These are phyloP conservation scores for Garra rufa DNA, from an alignment of 2,113 vertebrate species.

Conservation along the genomic window DNA sequence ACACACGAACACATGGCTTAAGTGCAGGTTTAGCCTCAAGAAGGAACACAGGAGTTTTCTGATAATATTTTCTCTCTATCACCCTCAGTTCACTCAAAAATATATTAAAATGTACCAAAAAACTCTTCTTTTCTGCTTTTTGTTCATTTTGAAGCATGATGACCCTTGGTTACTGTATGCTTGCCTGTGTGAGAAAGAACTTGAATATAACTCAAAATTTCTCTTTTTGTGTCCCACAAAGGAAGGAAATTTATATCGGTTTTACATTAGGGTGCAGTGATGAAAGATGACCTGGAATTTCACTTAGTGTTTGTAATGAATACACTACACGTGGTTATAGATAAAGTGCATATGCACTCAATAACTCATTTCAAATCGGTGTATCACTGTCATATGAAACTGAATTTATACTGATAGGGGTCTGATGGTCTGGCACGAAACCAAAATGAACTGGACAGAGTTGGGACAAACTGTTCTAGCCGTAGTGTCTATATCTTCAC, in stretches of 20 bases:
- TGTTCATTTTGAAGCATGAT: background rate
- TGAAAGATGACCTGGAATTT: background rate
- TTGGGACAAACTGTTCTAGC: constrained; percentile 24
- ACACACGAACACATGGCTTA: background rate
- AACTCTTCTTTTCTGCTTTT: no score
- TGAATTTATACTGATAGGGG: background rate
- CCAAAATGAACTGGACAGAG: background rate
- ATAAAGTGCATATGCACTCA: background rate
- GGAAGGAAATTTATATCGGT: background rate
- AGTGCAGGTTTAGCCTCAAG: background rate
- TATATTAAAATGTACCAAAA: no score
- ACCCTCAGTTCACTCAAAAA: background rate
- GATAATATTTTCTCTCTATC: background rate
- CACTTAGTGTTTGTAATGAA: background rate
- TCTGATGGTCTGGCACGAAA: background rate
- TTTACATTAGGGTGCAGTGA: background rate
- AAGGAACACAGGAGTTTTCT: background rate
- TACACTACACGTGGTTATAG: background rate
- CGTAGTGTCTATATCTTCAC: background rate
- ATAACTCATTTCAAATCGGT: background rate
- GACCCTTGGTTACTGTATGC: no score
- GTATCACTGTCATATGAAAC: constrained; percentile 9
- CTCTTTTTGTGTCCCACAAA: background rate
- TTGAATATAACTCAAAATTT: background rate
- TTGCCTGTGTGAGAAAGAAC: no score